phyloP scores from a whole-genome alignment of 2,113 vertebrate genomes.

The Xenopus tropicalis region UCB_Xtro_10.0 CM004451.2:30622501-30623000 shows the following conservation, averaged over 20 bases:
- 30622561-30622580: neutral
- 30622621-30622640: slow-evolving; percentile 26
- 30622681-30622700: slow-evolving; percentile 42
- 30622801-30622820: slow-evolving; percentile 63
- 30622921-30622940: slow-evolving; percentile 63
- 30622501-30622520: no score
- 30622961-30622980: slow-evolving; percentile 48
- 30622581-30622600: slow-evolving; percentile 33
- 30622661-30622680: slow-evolving; percentile 41
- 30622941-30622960: slow-evolving; percentile 57
- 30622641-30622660: slow-evolving; percentile 2
- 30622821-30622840: slow-evolving; percentile 53
- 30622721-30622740: slow-evolving; percentile 51
- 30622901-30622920: slow-evolving; percentile 63
- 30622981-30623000: slow-evolving; percentile 62
- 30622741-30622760: slow-evolving; percentile 47
- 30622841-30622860: slow-evolving; percentile 59
- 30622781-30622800: slow-evolving; percentile 52
- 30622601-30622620: slow-evolving; percentile 48
- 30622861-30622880: slow-evolving; percentile 58
- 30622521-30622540: neutral
- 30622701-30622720: slow-evolving; percentile 7
- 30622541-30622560: neutral
- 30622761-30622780: slow-evolving; percentile 15
- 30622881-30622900: slow-evolving; percentile 62